Evolutionary conservation across 2,888 invertebrate genomes (phyloP).

Genomic region (Tyria jacobaeae): DNA sequence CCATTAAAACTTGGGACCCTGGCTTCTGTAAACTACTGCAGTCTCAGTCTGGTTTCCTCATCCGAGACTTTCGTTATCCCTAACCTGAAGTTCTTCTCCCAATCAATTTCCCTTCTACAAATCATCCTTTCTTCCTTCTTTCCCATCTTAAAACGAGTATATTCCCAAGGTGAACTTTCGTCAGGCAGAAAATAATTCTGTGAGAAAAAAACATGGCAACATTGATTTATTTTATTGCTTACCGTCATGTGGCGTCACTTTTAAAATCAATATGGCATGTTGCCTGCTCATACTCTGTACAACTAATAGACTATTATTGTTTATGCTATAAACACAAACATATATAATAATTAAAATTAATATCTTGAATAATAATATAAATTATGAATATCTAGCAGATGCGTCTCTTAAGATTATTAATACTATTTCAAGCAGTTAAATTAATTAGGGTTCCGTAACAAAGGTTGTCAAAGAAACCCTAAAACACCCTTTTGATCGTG

Average conservation of each 20-base stretch:
- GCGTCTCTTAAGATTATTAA: slow-evolving; percentile 5
- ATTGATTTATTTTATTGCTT: not conserved
- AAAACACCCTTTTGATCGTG: not conserved
- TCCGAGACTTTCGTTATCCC: too few species aligned
- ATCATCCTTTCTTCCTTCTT: too few species aligned
- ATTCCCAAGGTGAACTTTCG: too few species aligned
- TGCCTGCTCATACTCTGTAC: not conserved
- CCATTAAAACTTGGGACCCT: too few species aligned
- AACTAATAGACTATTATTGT: not conserved
- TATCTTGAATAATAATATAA: slow-evolving; percentile 1
- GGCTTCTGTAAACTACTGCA: too few species aligned
- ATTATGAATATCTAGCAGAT: slow-evolving; percentile 3
- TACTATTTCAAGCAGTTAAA: slow-evolving; percentile 27
- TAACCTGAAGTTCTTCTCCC: too few species aligned
- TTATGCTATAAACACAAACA: not conserved
- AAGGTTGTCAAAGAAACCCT: not conserved
- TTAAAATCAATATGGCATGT: not conserved
- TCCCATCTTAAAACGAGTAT: too few species aligned
- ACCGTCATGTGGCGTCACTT: not conserved
- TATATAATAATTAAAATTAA: slow-evolving; percentile 7
- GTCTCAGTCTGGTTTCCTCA: too few species aligned
- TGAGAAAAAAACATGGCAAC: not conserved
- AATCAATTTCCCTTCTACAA: too few species aligned
- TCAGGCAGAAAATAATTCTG: too few species aligned
- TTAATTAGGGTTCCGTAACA: slow-evolving; percentile 28